Conservation (phyloP, 1,140 invertebrate genomes). For the Ceratina calcarata region DNA sequence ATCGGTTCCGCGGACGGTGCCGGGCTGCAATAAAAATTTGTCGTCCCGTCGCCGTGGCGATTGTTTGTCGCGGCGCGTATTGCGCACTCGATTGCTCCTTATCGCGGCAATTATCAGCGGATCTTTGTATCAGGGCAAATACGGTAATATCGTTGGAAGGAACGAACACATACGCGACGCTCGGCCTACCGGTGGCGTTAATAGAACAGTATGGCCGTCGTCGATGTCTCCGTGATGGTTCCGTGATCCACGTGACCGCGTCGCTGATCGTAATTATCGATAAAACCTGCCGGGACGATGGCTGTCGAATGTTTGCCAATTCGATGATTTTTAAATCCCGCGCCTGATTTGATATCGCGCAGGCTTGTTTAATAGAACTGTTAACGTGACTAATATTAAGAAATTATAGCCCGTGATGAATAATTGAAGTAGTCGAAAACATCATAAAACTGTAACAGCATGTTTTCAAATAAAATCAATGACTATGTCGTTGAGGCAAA, state of each 20-base stretch:
- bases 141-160: constrained; percentile 67
- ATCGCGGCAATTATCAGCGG: constrained; percentile 72
- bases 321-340: too few relatives aligned
- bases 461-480: too few relatives aligned
- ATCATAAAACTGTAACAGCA: too few relatives aligned
- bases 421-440: too few relatives aligned
- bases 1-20: constrained; percentile 50
- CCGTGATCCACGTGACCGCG: constrained; percentile 34
- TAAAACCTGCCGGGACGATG: neutral
- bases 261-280: constrained; percentile 45
- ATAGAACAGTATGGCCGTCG: constrained; percentile 63
- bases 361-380: too few relatives aligned
- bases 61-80: constrained; percentile 62
- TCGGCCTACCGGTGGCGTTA: constrained; percentile 58
- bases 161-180: constrained; percentile 52
- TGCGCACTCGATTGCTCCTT: constrained; percentile 69
- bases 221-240: constrained; percentile 63
- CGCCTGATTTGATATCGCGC: too few relatives aligned
- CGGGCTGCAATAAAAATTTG: constrained; percentile 64
- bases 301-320: neutral
- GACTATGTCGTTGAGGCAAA: too few relatives aligned
- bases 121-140: constrained; percentile 77
- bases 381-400: too few relatives aligned
- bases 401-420: too few relatives aligned
- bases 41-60: constrained; percentile 57